phyloP scores from a whole-genome alignment of 2,797 vertebrate genomes.

The Clarias fuscus region DNA sequence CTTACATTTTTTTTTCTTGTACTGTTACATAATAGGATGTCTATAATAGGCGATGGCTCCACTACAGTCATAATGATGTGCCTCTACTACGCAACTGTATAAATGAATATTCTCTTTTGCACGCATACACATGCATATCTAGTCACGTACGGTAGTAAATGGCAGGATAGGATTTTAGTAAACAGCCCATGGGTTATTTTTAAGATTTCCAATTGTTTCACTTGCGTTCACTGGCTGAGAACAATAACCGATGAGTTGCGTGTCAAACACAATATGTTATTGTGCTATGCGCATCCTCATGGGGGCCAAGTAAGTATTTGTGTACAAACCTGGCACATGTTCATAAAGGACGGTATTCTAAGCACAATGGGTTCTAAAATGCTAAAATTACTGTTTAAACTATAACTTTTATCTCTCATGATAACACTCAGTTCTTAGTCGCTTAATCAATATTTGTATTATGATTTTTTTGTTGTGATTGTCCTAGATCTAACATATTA shows the following conservation, averaged over 20 bases:
- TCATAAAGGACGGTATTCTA: background rate
- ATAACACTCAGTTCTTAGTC: background rate
- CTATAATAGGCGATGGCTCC: slow-evolving; percentile 5
- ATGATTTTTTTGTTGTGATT: background rate
- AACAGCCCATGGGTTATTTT: slow-evolving; percentile 52
- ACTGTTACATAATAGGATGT: background rate
- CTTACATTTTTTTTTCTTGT: background rate
- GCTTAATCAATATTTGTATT: background rate
- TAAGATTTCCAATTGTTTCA: slow-evolving; percentile 42
- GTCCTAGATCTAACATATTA: background rate
- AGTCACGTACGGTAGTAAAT: slow-evolving; percentile 49
- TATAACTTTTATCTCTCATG: background rate
- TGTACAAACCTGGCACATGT: background rate
- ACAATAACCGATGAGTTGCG: slow-evolving; percentile 39
- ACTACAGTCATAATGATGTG: background rate
- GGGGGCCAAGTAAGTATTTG: slow-evolving; percentile 29
- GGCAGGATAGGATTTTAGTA: slow-evolving; percentile 45
- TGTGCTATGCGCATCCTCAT: slow-evolving; percentile 36
- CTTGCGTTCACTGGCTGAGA: slow-evolving; percentile 39
- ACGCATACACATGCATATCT: slow-evolving; percentile 36
- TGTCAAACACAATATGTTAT: slow-evolving; percentile 53
- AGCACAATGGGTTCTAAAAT: background rate
- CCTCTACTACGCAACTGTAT: slow-evolving; percentile 9
- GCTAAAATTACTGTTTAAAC: background rate
- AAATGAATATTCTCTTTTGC: slow-evolving; percentile 31